Evolutionary conservation across 2,888 invertebrate genomes (phyloP).

Genomic region (Pollenia amentaria): DNA sequence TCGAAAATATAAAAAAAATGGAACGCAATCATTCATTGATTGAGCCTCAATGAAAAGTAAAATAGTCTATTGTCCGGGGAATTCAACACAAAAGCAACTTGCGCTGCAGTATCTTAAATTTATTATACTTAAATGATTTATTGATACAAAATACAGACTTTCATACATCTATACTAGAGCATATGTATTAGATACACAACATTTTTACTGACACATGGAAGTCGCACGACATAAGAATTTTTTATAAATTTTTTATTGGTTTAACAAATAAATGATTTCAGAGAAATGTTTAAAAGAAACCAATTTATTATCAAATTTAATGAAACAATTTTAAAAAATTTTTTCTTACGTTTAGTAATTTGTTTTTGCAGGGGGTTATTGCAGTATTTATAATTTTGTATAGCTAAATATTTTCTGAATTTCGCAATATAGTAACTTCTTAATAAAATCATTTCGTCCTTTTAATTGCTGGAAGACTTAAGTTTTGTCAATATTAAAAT

Average conservation of each 20-base stretch:
- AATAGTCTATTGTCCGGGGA: slow-evolving; percentile 71
- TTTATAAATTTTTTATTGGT: slow-evolving; percentile 33
- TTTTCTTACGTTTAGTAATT: too few relatives aligned
- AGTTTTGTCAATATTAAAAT: too few relatives aligned
- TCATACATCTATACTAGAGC: neutral
- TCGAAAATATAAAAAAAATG: slow-evolving; percentile 52
- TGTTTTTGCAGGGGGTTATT: too few relatives aligned
- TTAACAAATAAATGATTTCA: slow-evolving; percentile 29
- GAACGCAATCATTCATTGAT: slow-evolving; percentile 72
- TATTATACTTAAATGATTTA: slow-evolving; percentile 71
- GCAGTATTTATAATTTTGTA: too few relatives aligned
- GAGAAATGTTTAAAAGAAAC: neutral
- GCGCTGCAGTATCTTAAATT: slow-evolving; percentile 73
- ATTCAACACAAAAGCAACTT: slow-evolving; percentile 66
- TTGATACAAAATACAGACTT: slow-evolving; percentile 42
- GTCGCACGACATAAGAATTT: neutral
- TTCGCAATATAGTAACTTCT: too few relatives aligned
- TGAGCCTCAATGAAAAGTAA: slow-evolving; percentile 73
- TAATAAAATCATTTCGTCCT: too few relatives aligned
- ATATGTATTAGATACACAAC: neutral
- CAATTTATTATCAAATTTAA: neutral
- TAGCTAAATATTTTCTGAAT: too few relatives aligned
- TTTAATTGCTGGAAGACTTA: too few relatives aligned
- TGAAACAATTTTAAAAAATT: neutral
- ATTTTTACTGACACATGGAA: neutral